Evolutionary conservation across 2,888 invertebrate genomes (phyloP).

Genomic region (Pyralis farinalis): DNA sequence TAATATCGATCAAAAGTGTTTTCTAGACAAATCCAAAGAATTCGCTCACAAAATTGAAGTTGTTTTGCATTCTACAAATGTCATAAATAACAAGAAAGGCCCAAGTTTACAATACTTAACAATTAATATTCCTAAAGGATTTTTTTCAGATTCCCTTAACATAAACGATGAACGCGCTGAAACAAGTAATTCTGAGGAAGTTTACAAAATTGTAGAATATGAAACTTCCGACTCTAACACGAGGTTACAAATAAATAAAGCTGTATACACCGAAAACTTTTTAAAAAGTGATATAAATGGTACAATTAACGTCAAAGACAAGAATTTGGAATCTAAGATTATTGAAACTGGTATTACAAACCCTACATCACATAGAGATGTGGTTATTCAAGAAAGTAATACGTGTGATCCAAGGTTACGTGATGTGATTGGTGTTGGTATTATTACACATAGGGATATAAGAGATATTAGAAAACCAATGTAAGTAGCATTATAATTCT

Average conservation of each 20-base stretch:
- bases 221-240: slow-evolving; percentile 41
- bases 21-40: slow-evolving; percentile 50
- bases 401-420: slow-evolving; percentile 41
- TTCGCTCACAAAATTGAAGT: slow-evolving; percentile 53
- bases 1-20: slow-evolving; percentile 47
- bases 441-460: slow-evolving; percentile 50
- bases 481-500: slow-evolving; percentile 36
- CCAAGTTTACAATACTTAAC: slow-evolving; percentile 48
- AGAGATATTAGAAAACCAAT: slow-evolving; percentile 40
- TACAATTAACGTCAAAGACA: slow-evolving; percentile 36
- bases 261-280: slow-evolving; percentile 30
- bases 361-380: slow-evolving; percentile 35
- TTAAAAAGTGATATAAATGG: slow-evolving; percentile 31
- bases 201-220: slow-evolving; percentile 63
- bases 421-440: slow-evolving; percentile 52
- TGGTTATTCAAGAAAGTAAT: slow-evolving; percentile 43
- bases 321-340: slow-evolving; percentile 28
- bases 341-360: slow-evolving; percentile 33
- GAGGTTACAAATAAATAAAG: slow-evolving; percentile 17
- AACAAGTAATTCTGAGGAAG: slow-evolving; percentile 53
- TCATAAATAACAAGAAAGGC: slow-evolving; percentile 24
- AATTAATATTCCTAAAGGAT: slow-evolving; percentile 60
- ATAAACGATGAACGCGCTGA: slow-evolving; percentile 31
- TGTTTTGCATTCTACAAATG: slow-evolving; percentile 46
- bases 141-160: slow-evolving; percentile 43